phyloP scores from a whole-genome alignment of 2,888 invertebrate species.

The Megalurothrips usitatus region DNA sequence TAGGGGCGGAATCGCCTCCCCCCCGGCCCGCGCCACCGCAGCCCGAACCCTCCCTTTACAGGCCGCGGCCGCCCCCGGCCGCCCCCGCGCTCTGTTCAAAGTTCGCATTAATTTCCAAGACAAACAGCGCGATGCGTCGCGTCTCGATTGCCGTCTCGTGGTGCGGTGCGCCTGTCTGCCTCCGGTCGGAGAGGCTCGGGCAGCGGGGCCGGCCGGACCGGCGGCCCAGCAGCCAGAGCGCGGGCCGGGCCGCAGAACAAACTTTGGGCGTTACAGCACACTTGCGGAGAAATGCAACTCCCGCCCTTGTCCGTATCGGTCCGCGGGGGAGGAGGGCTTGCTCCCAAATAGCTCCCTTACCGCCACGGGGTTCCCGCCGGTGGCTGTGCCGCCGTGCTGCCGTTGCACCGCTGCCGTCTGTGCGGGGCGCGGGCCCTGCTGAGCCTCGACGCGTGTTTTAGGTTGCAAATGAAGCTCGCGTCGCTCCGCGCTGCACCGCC shows the following conservation, averaged over 20 bases:
- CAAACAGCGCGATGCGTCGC: not conserved
- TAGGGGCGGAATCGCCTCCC: not conserved
- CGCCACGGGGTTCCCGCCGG: no score
- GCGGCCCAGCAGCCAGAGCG: not conserved
- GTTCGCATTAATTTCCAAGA: conserved; percentile 21
- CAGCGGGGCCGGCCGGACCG: not conserved
- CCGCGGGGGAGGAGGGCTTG: no score
- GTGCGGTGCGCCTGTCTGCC: not conserved
- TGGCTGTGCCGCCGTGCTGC: no score
- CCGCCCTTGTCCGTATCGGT: no score
- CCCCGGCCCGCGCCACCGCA: not conserved
- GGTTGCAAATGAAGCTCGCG: not conserved
- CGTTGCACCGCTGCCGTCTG: not conserved
- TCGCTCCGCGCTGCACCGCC: not conserved
- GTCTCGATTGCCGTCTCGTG: not conserved
- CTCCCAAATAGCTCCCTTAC: no score
- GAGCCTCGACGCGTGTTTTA: not conserved
- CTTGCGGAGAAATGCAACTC: no score
- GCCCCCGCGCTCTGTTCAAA: not conserved
- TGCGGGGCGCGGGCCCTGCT: no score
- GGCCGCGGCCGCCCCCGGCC: not conserved
- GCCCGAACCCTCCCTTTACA: not conserved
- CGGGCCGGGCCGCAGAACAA: not conserved
- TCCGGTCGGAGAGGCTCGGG: no score
- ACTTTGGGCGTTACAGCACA: no score